phyloP scores from a whole-genome alignment of 2,797 vertebrate species.

The Pogonophryne albipinna region DNA sequence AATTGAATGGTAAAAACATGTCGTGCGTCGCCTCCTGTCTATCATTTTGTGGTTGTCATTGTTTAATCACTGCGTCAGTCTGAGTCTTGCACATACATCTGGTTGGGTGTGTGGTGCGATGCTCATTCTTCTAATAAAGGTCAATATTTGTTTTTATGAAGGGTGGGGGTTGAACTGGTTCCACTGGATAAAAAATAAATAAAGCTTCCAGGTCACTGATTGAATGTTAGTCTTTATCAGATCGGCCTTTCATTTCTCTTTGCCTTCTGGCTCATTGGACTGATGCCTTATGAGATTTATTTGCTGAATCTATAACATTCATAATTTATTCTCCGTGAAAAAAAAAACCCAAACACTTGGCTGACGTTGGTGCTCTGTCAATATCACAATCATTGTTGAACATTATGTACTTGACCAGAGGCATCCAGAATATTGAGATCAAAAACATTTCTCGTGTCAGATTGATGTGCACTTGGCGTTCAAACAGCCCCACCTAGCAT shows the following conservation, averaged over 20 bases:
- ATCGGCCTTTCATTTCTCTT: conserved; percentile 11
- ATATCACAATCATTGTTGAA: background rate
- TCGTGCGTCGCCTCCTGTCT: background rate
- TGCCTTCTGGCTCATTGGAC: conserved; percentile 20
- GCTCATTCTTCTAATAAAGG: conserved; percentile 15
- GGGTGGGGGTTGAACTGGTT: conserved; percentile 26
- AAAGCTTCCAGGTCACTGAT: conserved; percentile 47
- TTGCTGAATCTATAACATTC: conserved; percentile 1
- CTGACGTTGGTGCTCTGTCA: conserved; percentile 16
- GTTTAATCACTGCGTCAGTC: background rate
- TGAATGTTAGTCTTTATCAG: conserved; percentile 18
- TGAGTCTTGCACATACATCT: background rate
- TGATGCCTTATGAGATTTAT: conserved; percentile 16
- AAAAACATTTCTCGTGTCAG: conserved; percentile 15
- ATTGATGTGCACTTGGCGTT: conserved; percentile 21
- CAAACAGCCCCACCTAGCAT: conserved; percentile 11
- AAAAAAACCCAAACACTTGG: background rate
- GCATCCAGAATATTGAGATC: background rate
- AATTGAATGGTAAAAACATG: background rate
- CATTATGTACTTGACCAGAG: background rate
- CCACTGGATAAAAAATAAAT: conserved; percentile 22
- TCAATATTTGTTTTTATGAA: conserved; percentile 37
- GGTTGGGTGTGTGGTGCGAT: background rate
- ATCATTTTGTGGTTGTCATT: background rate
- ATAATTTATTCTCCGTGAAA: conserved; percentile 16